Evolutionary conservation across 2,888 invertebrate species (phyloP).

Genomic region (Thymelicus lineola): DNA sequence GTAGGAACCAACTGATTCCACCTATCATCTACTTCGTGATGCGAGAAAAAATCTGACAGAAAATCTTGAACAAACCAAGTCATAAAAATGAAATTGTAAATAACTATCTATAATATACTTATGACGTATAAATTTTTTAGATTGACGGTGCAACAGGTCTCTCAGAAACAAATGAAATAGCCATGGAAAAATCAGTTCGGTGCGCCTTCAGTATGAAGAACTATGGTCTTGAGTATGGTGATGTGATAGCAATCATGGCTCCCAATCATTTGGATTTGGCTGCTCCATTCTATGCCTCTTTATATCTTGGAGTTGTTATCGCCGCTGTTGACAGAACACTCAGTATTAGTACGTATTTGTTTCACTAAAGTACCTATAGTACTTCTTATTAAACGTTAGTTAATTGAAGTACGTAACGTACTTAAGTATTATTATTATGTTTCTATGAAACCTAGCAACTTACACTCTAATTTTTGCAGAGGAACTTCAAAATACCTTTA

Average conservation of each 20-base stretch:
- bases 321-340: slow-evolving; percentile 58
- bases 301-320: slow-evolving; percentile 71
- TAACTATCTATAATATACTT: no score
- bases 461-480: slow-evolving; percentile 46
- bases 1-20: no score
- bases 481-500: slow-evolving; percentile 55
- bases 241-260: slow-evolving; percentile 75
- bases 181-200: slow-evolving; percentile 59
- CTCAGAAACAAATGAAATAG: slow-evolving; percentile 62
- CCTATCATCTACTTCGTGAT: no score
- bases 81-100: no score
- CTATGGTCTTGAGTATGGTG: slow-evolving; percentile 65
- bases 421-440: no score
- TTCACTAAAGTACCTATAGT: no score
- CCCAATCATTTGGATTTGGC: slow-evolving; percentile 70
- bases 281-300: slow-evolving; percentile 73
- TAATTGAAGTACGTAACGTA: no score
- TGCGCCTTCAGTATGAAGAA: slow-evolving; percentile 64
- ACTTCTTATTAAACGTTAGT: no score
- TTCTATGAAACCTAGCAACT: no score
- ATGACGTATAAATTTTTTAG: slow-evolving; percentile 41
- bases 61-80: no score
- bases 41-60: no score
- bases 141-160: slow-evolving; percentile 63
- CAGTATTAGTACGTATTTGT: slow-evolving; percentile 55